Evolutionary conservation across 2,888 invertebrate genomes (phyloP), one percentile per base, ranked within the genome.

Genomic region (Thysanoteuthis rhombus): DNA sequence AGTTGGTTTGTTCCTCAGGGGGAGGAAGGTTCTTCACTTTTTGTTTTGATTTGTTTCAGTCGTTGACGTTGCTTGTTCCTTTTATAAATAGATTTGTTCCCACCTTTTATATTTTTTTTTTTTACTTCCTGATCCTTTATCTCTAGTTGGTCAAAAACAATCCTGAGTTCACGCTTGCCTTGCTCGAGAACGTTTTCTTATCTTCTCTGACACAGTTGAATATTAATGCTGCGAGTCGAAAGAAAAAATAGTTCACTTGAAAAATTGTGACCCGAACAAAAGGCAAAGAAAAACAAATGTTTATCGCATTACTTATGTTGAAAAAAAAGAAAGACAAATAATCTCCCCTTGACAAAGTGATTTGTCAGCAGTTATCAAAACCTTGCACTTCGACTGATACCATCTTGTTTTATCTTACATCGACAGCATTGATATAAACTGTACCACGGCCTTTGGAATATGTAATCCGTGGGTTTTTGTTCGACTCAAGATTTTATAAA

Each of bases 321-420:
- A n/a, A 75, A 75, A 75, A 75, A 75, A 32, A 75, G 16, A n/a
- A 12, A 75, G 2, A 75, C 10, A 75, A 12, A n/a, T 8, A 75
- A 8, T 32, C n/a, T n/a, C 75, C 75, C 16, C 75, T 75, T 75
- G 75, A 16, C 19, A 75, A 75, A 75, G 75, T 75, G 75, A 75
- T 75, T 75, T 75, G 75, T 75, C 75, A 75, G 75, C 75, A 75
- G 75, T 75, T 75, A 75, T 75, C 75, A n/a, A 75, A 75, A 75
- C 10, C 75, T 75, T 75, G 36, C n/a, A n/a, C n/a, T n/a, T 12
- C 16, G 25, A 75, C 3, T 75, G 75, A 75, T 75, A 75, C 75
- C 12, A 75, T 75, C 75, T n/a, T 75, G 36, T 36, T 75, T 75
- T 75, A 75, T 75, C 75, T 16, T 75, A 75, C n/a, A 75, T 75